Evolutionary conservation across 1,140 invertebrate species (phyloP).

Genomic region (Aricia agestis): DNA sequence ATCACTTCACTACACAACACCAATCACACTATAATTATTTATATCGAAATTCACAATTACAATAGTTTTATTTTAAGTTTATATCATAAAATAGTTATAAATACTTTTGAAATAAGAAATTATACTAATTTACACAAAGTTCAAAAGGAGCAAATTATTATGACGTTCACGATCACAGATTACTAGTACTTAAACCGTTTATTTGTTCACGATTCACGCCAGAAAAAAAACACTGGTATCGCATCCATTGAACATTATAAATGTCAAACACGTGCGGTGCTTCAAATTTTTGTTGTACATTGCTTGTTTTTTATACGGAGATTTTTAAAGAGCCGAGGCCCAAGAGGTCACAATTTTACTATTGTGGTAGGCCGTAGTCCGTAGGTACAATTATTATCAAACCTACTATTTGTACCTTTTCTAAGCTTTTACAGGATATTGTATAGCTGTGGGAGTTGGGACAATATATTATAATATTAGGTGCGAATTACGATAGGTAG

Average conservation of each 20-base stretch:
- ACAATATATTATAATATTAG: no score
- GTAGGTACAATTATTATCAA: no score
- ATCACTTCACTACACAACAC: constrained; percentile 51
- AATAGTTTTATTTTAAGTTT: no score
- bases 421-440: no score
- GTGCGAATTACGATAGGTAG: no score
- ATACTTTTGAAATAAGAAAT: not conserved
- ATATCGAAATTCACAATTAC: not conserved
- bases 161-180: constrained; percentile 30
- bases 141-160: constrained; percentile 1
- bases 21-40: constrained; percentile 9
- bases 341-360: no score
- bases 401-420: no score
- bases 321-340: not conserved
- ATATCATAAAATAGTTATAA: no score
- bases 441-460: no score
- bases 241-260: constrained; percentile 29
- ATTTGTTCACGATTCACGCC: constrained; percentile 30
- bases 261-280: not conserved
- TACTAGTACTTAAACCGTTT: no score
- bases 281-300: not conserved
- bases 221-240: constrained; percentile 33
- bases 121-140: constrained; percentile 11
- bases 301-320: not conserved
- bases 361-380: no score